Percentiles rank a stretch among this genome's conserved stretches.
Evolutionary conservation across 2,113 vertebrate species (phyloP).

Genomic region (Misgurnus mizolepis): DNA sequence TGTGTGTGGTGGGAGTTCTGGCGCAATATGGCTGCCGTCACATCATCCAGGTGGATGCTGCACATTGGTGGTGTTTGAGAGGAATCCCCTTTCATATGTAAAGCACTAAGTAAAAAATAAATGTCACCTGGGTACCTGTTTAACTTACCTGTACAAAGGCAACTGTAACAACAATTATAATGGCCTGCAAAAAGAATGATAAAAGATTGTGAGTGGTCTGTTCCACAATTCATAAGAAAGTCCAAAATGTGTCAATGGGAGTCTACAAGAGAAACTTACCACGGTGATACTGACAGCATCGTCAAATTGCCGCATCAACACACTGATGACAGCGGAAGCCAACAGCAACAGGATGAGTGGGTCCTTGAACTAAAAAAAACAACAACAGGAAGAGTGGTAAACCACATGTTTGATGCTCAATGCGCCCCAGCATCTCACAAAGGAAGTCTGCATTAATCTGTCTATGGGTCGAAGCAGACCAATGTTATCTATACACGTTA

Average conservation of each 20-base stretch:
- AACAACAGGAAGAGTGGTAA: conserved; percentile 45
- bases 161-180: conserved; percentile 96
- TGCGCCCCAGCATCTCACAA: not conserved
- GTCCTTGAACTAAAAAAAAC: conserved; percentile 91
- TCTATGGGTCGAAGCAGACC: not conserved
- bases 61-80: no score
- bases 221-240: conserved; percentile 15
- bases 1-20: no score
- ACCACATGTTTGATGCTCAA: no score
- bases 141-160: conserved; percentile 93
- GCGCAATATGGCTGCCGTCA: no score
- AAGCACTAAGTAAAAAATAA: not conserved
- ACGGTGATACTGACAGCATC: conserved; percentile 99
- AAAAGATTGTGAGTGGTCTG: not conserved
- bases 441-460: not conserved
- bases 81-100: no score
- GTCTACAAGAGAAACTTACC: conserved; percentile 73
- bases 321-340: conserved; percentile 96
- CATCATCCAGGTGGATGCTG: no score
- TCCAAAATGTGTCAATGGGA: conserved; percentile 3
- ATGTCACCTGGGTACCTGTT: not conserved
- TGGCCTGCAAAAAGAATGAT: conserved; percentile 79
- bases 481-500: not conserved
- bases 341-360: conserved; percentile 96
- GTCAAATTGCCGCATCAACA: conserved; percentile 97